These are phyloP conservation scores for Petrosia ficiformis DNA, from an alignment of 37 sponge, comb jelly and placozoan species.

Conservation along the genomic window DNA sequence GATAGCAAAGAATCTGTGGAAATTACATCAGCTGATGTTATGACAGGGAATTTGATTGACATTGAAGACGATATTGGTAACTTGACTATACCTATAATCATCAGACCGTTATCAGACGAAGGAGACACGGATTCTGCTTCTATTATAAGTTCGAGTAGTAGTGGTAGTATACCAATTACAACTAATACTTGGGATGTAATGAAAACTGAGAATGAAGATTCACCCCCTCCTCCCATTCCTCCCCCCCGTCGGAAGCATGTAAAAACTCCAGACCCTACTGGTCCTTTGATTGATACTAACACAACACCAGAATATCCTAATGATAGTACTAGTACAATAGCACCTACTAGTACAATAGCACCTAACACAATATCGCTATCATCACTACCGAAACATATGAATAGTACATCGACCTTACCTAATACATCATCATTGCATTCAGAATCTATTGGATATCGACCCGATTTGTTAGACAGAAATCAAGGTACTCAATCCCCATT, in stretches of 20 bases:
- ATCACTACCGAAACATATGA: not conserved
- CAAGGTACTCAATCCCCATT: constrained; percentile 47
- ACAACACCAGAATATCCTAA: not conserved
- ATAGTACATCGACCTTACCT: not conserved
- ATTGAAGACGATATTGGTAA: not conserved
- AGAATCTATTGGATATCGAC: not conserved
- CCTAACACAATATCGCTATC: not conserved
- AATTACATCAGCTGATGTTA: constrained; percentile 37
- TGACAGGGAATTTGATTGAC: constrained; percentile 48
- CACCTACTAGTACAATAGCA: not conserved
- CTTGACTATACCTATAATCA: not conserved
- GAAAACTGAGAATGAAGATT: not conserved
- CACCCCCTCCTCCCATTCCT: constrained; percentile 33
- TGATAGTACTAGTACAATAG: no score
- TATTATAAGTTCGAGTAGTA: constrained; percentile 2
- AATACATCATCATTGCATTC: not conserved
- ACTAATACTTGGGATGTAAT: not conserved
- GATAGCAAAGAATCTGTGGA: constrained; percentile 32
- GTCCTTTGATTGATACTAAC: not conserved
- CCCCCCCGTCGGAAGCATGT: constrained; percentile 41
- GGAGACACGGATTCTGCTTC: constrained; percentile 30
- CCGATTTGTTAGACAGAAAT: not conserved
- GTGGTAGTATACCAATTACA: not conserved
- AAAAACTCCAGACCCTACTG: not conserved
- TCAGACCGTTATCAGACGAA: not conserved